phyloP scores from a whole-genome alignment of 2,888 invertebrate genomes.

The Mythimna vitellina region DNA sequence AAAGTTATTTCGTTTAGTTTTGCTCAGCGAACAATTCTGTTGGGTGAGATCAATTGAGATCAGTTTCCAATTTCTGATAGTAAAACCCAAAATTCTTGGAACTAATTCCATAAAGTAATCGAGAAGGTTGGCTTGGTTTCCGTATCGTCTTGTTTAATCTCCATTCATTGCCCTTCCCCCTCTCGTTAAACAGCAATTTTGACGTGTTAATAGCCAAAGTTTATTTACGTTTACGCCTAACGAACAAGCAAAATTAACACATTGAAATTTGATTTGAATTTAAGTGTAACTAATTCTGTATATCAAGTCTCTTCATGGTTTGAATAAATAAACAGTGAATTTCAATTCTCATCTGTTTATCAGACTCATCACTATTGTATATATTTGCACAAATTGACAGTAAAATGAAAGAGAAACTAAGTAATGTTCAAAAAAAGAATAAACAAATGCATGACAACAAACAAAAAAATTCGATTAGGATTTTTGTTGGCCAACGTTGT shows the following conservation, averaged over 20 bases:
- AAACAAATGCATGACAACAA: not conserved
- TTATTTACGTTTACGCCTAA: conserved; percentile 81
- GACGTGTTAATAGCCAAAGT: conserved; percentile 87
- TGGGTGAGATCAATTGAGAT: conserved; percentile 59
- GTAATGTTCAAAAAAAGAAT: not conserved
- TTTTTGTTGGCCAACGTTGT: not conserved
- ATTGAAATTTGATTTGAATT: conserved; percentile 76
- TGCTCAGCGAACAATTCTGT: conserved; percentile 44
- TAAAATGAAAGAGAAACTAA: not conserved
- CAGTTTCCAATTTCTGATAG: conserved; percentile 69
- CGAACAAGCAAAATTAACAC: conserved; percentile 80
- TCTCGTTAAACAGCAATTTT: conserved; percentile 87
- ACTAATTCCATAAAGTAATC: conserved; percentile 87
- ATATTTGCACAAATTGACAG: not conserved
- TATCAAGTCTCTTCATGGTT: conserved; percentile 42
- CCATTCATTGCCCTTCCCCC: conserved; percentile 82
- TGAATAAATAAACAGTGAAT: conserved; percentile 23
- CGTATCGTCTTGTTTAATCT: conserved; percentile 88
- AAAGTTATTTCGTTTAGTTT: conserved; percentile 37
- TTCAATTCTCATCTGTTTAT: not conserved
- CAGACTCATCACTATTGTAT: not conserved
- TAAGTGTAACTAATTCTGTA: conserved; percentile 64
- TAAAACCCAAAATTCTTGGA: conserved; percentile 71
- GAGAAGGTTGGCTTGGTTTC: conserved; percentile 80
- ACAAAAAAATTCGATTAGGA: not conserved